Base-by-base conservation (phyloP, 2,888 invertebrate species). In the Pyrochroa serraticornis region DNA sequence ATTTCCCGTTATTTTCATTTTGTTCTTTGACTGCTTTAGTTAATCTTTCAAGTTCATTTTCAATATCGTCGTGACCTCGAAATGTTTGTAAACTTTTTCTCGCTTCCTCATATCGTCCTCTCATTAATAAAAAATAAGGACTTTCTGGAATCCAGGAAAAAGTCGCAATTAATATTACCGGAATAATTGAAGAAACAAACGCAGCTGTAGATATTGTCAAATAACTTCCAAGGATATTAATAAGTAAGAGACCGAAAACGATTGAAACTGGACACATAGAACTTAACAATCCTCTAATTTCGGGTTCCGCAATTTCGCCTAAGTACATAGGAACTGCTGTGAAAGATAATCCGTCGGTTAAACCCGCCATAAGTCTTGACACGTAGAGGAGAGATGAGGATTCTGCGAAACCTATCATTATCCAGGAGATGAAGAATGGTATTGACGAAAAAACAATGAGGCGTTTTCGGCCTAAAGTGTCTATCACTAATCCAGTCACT, bases 381-480 rank as follows among this genome's bases (percentile, higher is more conserved):
- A 82, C 79, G 75, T 85, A 85, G 2, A 87, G 78, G 33, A 84
- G 70, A 22, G 80, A 75, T 1, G 85, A 82, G 2, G 83, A 83
- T 54, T 81, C 80, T 31, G 87, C 86, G 22, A 82, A 74, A 57
- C 85, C 84, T 64, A 88, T 82, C 65, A 87, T 76, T 22, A 87
- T 74, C 88, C 88, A 89, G 56, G 87, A 84, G 32, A 84, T 52
- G 62, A 85, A 83, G 66, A 87, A 83, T 0, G 88, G 86, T 3
- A 87, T 68, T 0, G 86, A 85, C 8, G 86, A 82, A 31, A 85
- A 71, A n/a, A 88, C 79, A 8, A 88, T 80, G 30, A 86, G 83
- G 6, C 81, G 82, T 71, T 88, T 88, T 7, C 89, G 82, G 10
- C 89, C 89, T 58, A 86, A 81, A 62, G 81, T 80, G 73, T 89